A percentile compares a stretch with the other conserved stretches of the same genome.
phyloP scores from a whole-genome alignment of 2,797 vertebrate genomes.

The Scyliorhinus canicula region DNA sequence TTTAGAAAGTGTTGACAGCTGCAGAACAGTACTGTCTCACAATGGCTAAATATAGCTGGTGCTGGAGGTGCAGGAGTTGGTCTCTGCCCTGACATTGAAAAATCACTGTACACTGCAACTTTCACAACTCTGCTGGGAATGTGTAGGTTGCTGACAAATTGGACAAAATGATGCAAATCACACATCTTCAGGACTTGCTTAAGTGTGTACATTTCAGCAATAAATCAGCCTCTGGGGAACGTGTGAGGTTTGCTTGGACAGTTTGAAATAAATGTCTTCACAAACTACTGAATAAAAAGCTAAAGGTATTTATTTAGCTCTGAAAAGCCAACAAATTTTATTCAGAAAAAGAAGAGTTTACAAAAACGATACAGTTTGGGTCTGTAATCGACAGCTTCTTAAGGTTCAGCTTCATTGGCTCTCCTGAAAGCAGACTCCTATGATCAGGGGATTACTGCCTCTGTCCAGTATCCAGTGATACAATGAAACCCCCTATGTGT shows the following conservation, averaged over 20 bases:
- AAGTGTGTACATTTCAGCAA: not conserved
- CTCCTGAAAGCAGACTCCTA: not conserved
- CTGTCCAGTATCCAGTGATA: not conserved
- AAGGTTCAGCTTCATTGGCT: not conserved
- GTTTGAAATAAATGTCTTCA: not conserved
- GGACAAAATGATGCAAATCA: not conserved
- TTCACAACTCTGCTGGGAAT: not conserved
- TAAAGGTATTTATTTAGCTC: not conserved
- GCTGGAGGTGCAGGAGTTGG: not conserved
- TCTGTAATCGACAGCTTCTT: not conserved
- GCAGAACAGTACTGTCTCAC: constrained; percentile 1
- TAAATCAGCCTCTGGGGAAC: not conserved
- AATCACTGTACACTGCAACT: constrained; percentile 19
- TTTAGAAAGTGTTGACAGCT: constrained; percentile 7
- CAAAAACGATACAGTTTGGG: not conserved
- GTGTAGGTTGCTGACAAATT: not conserved
- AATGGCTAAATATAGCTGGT: constrained; percentile 20
- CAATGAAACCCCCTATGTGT: not conserved
- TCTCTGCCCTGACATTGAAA: constrained; percentile 5
- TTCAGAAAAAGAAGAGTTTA: not conserved
- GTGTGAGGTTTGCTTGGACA: not conserved
- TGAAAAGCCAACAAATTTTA: not conserved
- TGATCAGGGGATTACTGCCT: not conserved
- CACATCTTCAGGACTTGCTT: not conserved
- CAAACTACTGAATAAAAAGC: not conserved